Percentiles rank a stretch among this genome's conserved stretches.
Evolutionary conservation across 2,888 invertebrate species (phyloP).

Genomic region (Lasioglossum lativentre): DNA sequence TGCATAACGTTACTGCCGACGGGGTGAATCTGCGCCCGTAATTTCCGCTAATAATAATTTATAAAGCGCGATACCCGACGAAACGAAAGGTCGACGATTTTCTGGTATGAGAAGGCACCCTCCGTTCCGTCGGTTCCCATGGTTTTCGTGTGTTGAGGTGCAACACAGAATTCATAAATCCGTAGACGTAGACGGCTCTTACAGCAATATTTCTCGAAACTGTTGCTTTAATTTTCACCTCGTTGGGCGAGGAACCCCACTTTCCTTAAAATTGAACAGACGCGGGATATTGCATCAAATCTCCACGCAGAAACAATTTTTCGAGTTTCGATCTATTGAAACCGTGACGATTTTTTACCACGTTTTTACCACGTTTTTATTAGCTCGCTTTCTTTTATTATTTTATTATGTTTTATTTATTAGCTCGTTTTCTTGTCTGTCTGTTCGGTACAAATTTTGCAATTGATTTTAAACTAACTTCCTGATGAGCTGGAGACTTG

Average conservation of each 20-base stretch:
- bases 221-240: slow-evolving; percentile 4
- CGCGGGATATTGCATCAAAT: no score
- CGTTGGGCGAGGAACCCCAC: neutral
- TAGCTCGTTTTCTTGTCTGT: no score
- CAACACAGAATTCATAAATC: slow-evolving; percentile 17
- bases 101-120: slow-evolving; percentile 24
- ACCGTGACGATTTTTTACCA: no score
- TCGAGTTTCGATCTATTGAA: no score
- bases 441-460: no score
- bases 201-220: neutral
- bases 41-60: slow-evolving; percentile 72
- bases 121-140: slow-evolving; percentile 63
- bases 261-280: neutral
- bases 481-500: no score
- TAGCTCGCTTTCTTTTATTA: no score
- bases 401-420: no score
- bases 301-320: neutral
- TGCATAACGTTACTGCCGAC: slow-evolving; percentile 53
- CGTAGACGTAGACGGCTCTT: neutral
- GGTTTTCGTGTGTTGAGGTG: slow-evolving; percentile 58
- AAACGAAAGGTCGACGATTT: slow-evolving; percentile 58
- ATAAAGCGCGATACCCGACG: slow-evolving; percentile 57
- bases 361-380: no score
- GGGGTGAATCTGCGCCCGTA: slow-evolving; percentile 53
- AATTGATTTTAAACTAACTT: no score